phyloP scores from a whole-genome alignment of 1,140 invertebrate genomes.

The Dendroctonus ponderosae region DNA sequence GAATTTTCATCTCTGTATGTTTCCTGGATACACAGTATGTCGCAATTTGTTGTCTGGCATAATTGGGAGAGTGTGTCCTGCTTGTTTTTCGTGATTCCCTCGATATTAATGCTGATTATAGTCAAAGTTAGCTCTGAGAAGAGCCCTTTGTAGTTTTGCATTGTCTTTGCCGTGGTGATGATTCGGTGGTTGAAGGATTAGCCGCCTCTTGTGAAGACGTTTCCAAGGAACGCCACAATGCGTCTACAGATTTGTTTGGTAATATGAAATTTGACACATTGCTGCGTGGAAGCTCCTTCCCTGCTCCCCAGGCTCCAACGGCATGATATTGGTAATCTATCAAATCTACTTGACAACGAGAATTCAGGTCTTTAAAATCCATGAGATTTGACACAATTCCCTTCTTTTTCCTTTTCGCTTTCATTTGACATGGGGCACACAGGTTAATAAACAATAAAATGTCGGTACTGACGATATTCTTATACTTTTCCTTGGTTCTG shows the following conservation, averaged over 20 bases:
- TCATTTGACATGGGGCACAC: constrained; percentile 36
- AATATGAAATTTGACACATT: constrained; percentile 1
- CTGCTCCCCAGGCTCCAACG: too few relatives aligned
- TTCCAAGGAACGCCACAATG: not conserved
- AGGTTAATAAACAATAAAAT: constrained; percentile 31
- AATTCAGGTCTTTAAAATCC: constrained; percentile 44
- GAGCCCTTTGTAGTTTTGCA: too few relatives aligned
- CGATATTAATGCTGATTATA: too few relatives aligned
- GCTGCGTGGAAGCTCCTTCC: too few relatives aligned
- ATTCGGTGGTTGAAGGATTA: not conserved
- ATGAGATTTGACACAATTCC: constrained; percentile 36
- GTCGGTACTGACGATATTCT: too few relatives aligned
- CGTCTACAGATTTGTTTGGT: constrained; percentile 1
- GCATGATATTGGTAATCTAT: constrained; percentile 48
- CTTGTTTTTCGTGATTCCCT: too few relatives aligned
- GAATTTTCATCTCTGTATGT: too few relatives aligned
- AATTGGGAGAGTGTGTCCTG: too few relatives aligned
- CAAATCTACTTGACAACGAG: too few relatives aligned
- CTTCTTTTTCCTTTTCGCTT: constrained; percentile 37
- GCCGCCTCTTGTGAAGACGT: not conserved
- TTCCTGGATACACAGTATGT: too few relatives aligned
- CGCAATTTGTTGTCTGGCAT: too few relatives aligned
- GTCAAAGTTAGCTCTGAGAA: too few relatives aligned
- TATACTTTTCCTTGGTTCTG: constrained; percentile 42
- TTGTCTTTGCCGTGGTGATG: not conserved